phyloP scores from a whole-genome alignment of 2,113 vertebrate species.

The Coptodon bakossiorum region DNA sequence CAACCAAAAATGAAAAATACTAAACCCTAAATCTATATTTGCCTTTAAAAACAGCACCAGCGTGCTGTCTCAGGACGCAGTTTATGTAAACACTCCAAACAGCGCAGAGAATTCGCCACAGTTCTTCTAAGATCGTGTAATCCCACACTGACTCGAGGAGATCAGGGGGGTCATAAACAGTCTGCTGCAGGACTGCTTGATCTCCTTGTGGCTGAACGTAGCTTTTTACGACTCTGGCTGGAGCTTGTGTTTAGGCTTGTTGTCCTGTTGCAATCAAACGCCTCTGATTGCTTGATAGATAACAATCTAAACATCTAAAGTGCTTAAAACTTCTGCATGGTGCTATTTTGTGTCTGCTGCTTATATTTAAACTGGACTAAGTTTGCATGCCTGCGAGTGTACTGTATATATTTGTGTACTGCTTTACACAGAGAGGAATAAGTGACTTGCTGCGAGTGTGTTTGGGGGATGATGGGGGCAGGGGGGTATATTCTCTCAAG shows the following conservation, averaged over 20 bases:
- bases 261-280: not conserved
- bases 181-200: not conserved
- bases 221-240: not conserved
- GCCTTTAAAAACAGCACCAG: not conserved
- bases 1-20: not conserved
- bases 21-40: not conserved
- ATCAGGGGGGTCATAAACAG: not conserved
- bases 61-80: not conserved
- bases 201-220: not conserved
- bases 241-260: not conserved
- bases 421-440: not conserved
- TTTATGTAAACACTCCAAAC: not conserved
- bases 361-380: slow-evolving; percentile 8
- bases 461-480: not conserved
- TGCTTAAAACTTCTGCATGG: not conserved
- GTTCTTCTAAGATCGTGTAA: not conserved
- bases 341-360: not conserved
- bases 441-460: not conserved
- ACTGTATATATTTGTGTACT: slow-evolving; percentile 9
- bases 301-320: not conserved
- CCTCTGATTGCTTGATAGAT: not conserved
- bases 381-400: not conserved
- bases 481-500: not conserved
- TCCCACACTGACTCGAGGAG: not conserved
- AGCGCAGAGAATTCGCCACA: not conserved